Evolutionary conservation across 2,888 invertebrate genomes (phyloP).

Genomic region (Sympetrum striolatum): DNA sequence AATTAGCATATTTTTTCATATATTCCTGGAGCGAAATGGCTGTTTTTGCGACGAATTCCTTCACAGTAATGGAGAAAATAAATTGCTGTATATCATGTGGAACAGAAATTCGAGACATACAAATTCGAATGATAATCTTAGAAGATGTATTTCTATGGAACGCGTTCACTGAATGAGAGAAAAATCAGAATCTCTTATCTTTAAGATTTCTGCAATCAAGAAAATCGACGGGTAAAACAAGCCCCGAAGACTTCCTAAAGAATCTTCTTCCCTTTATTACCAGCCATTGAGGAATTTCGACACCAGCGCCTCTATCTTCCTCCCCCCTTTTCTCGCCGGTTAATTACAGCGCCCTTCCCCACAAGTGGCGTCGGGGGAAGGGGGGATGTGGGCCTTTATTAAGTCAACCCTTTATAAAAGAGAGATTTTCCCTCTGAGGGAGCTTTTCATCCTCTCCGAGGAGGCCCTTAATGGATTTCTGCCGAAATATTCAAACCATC

Average conservation of each 20-base stretch:
- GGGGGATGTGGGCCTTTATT: conserved; percentile 10
- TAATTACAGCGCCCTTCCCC: conserved; percentile 10
- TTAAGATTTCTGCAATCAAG: not conserved
- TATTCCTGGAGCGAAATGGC: too few relatives aligned
- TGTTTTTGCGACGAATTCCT: too few relatives aligned
- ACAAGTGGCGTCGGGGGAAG: not conserved
- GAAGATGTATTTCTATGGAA: too few relatives aligned
- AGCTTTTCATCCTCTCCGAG: conserved; percentile 2
- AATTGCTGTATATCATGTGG: too few relatives aligned
- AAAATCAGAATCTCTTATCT: not conserved
- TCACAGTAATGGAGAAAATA: too few relatives aligned
- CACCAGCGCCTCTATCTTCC: not conserved
- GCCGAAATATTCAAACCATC: not conserved
- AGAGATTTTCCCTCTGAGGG: not conserved
- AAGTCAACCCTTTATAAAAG: conserved; percentile 24
- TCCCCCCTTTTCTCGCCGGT: conserved; percentile 14
- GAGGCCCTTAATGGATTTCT: not conserved
- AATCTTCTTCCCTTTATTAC: not conserved
- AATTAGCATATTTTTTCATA: too few relatives aligned
- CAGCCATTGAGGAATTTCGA: not conserved
- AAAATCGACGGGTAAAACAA: not conserved
- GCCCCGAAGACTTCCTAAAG: not conserved
- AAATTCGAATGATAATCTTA: too few relatives aligned
- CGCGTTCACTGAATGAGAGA: not conserved
- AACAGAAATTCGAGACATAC: too few relatives aligned